Conservation (phyloP, 2,888 invertebrate genomes). For the Hemaris fuciformis region DNA sequence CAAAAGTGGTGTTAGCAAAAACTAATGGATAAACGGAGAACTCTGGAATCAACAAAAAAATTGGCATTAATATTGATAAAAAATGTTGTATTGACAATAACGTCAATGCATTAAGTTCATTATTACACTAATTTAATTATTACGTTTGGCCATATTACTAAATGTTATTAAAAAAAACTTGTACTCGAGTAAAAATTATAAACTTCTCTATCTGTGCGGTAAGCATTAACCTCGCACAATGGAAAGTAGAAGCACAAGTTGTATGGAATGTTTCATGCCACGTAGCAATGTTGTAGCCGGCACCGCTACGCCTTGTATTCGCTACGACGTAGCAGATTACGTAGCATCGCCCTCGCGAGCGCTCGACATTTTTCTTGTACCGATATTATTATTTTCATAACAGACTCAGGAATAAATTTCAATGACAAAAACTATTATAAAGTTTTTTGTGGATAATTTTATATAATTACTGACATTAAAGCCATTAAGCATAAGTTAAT, state of each 20-base stretch:
- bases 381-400: not conserved
- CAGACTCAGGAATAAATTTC: too few species aligned
- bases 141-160: too few species aligned
- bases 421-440: too few species aligned
- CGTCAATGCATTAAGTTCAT: not conserved
- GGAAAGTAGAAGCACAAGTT: slow-evolving; percentile 1
- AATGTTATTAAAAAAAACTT: too few species aligned
- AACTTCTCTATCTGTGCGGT: not conserved
- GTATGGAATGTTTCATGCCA: slow-evolving; percentile 6
- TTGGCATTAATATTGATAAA: not conserved
- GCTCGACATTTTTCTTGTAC: not conserved
- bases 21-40: too few species aligned
- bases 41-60: too few species aligned
- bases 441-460: too few species aligned
- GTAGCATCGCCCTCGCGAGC: not conserved
- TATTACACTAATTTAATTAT: too few species aligned
- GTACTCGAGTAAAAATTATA: not conserved
- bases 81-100: not conserved
- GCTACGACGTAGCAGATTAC: slow-evolving; percentile 1
- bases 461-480: too few species aligned
- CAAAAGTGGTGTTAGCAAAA: too few species aligned
- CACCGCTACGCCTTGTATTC: not conserved
- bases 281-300: not conserved
- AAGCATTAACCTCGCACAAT: not conserved
- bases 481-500: too few species aligned